A percentile compares a stretch with the other conserved stretches of the same genome.
Evolutionary conservation across 2,797 vertebrate genomes (phyloP).

Genomic region (Lophius americanus): DNA sequence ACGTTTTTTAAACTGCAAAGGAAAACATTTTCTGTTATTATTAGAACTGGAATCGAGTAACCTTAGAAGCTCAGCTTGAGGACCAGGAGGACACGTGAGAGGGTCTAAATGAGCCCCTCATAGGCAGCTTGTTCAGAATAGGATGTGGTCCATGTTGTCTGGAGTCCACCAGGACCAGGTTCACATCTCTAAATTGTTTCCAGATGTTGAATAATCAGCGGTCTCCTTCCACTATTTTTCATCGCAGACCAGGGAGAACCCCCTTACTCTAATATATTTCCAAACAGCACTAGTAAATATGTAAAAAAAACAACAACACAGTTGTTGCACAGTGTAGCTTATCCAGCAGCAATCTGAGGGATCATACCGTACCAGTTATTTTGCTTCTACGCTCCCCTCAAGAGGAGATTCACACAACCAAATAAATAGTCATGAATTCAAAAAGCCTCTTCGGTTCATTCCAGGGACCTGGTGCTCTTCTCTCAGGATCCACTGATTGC

Average conservation of each 20-base stretch:
- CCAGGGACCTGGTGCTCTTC: slow-evolving; percentile 8
- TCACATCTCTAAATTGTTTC: slow-evolving; percentile 74
- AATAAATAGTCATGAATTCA: slow-evolving; percentile 40
- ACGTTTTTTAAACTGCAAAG: too few species aligned
- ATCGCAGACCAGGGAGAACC: slow-evolving; percentile 43
- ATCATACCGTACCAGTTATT: slow-evolving; percentile 45
- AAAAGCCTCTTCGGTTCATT: slow-evolving; percentile 23
- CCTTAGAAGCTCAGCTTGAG: slow-evolving; percentile 17
- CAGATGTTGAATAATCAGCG: slow-evolving; percentile 81
- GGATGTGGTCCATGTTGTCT: slow-evolving; percentile 52
- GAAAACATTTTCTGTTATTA: too few species aligned
- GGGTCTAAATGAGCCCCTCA: slow-evolving; percentile 34
- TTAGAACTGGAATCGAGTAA: neutral
- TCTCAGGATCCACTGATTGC: neutral
- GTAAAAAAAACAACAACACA: slow-evolving; percentile 30
- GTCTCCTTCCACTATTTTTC: slow-evolving; percentile 55
- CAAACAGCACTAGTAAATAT: slow-evolving; percentile 40
- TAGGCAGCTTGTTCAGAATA: slow-evolving; percentile 40
- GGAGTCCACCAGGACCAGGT: slow-evolving; percentile 55
- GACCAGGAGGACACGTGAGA: slow-evolving; percentile 3
- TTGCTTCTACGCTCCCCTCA: slow-evolving; percentile 19
- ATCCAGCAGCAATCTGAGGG: slow-evolving; percentile 27
- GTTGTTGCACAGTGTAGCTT: slow-evolving; percentile 29
- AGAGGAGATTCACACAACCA: slow-evolving; percentile 26
- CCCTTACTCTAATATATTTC: slow-evolving; percentile 13